Evolutionary conservation across 2,888 invertebrate species (phyloP).

Genomic region (Torymus auratus): DNA sequence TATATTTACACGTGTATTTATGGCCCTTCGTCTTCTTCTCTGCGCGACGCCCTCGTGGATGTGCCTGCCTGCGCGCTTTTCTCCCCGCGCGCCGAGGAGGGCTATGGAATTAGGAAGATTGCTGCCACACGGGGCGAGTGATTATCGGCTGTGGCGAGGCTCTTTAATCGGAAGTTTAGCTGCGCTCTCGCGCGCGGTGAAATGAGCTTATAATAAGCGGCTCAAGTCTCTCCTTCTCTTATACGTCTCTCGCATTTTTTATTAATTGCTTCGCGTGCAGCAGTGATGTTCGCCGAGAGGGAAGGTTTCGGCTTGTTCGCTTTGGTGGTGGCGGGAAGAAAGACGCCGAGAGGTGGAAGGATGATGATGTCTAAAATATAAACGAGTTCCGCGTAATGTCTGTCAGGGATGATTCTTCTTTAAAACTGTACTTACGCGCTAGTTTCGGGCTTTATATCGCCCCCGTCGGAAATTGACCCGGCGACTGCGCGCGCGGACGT

Average conservation of each 20-base stretch:
- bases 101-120: constrained; percentile 51
- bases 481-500: not conserved
- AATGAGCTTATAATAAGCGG: constrained; percentile 38
- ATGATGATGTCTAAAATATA: constrained; percentile 56
- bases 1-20: constrained; percentile 75
- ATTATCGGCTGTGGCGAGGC: constrained; percentile 17
- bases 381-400: constrained; percentile 56
- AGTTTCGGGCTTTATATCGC: constrained; percentile 16
- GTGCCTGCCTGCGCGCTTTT: too few relatives aligned
- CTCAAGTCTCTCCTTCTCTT: not conserved
- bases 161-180: constrained; percentile 47
- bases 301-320: too few relatives aligned
- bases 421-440: constrained; percentile 44
- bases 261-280: constrained; percentile 31
- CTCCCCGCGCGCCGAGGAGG: not conserved
- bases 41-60: too few relatives aligned
- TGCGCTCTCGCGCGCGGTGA: not conserved
- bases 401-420: constrained; percentile 47
- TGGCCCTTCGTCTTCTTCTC: constrained; percentile 51
- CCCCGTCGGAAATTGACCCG: constrained; percentile 5
- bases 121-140: constrained; percentile 30
- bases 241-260: not conserved
- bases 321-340: not conserved
- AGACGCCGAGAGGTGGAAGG: not conserved
- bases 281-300: too few relatives aligned